These are phyloP conservation scores for Limnephilus marmoratus DNA, from an alignment of 2,888 invertebrate genomes.

Conservation along the genomic window DNA sequence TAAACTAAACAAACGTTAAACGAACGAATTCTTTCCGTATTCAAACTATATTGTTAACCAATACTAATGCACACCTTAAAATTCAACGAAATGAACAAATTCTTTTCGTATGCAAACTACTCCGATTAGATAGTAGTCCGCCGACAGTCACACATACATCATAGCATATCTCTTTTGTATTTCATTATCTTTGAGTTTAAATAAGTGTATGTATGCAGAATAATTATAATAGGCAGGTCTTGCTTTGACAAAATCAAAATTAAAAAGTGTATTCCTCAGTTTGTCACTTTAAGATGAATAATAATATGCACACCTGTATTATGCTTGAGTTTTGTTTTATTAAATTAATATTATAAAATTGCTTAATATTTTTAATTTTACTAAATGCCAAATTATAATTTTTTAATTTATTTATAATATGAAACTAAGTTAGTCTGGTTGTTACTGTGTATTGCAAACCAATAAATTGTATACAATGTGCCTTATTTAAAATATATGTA, in stretches of 20 bases:
- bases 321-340: neutral
- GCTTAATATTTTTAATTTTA: neutral
- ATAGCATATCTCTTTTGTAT: too few relatives aligned
- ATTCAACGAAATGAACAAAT: too few relatives aligned
- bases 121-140: too few relatives aligned
- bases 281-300: neutral
- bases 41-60: too few relatives aligned
- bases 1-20: too few relatives aligned
- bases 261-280: neutral
- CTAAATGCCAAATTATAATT: conserved; percentile 26
- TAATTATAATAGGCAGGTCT: neutral
- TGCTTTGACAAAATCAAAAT: neutral
- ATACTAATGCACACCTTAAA: too few relatives aligned
- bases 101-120: too few relatives aligned
- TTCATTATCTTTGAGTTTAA: too few relatives aligned
- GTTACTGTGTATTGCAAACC: neutral
- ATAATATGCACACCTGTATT: neutral
- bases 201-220: neutral
- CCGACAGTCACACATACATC: too few relatives aligned
- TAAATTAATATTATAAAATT: neutral
- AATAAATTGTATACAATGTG: neutral
- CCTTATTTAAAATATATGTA: neutral
- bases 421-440: neutral
- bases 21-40: too few relatives aligned
- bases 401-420: neutral